Percentiles rank a stretch among this genome's conserved stretches.
These are phyloP conservation scores for Arbacia lixula DNA, from an alignment of 53 echinoderm and acorn worm genomes.

Conservation along the genomic window DNA sequence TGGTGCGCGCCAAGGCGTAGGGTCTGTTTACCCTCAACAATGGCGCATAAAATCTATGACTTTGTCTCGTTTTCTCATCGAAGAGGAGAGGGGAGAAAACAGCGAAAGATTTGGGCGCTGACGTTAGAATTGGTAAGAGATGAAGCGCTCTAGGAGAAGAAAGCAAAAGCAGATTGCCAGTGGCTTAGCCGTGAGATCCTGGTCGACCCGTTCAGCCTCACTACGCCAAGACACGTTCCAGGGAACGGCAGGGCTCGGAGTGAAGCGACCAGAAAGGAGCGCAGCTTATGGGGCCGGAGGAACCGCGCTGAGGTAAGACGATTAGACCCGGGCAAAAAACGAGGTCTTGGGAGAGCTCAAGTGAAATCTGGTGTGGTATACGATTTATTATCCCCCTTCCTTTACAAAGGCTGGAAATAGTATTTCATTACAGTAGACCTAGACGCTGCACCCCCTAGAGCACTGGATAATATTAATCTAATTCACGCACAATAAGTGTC, in stretches of 20 bases:
- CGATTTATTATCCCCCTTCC: slow-evolving; percentile 24
- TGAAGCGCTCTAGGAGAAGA: slow-evolving; percentile 30
- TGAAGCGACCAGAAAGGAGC: slow-evolving; percentile 18
- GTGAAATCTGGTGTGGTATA: slow-evolving; percentile 49
- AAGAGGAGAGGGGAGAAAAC: background rate
- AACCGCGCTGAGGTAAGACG: slow-evolving; percentile 46
- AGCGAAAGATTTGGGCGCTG: slow-evolving; percentile 3
- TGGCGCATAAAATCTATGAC: slow-evolving; percentile 28
- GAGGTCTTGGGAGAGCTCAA: slow-evolving; percentile 32
- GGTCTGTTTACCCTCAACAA: slow-evolving; percentile 61
- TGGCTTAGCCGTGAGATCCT: slow-evolving; percentile 42
- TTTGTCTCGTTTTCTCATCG: background rate
- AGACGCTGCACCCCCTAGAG: slow-evolving; percentile 38
- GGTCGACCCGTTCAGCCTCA: too few species aligned
- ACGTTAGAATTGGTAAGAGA: slow-evolving; percentile 2
- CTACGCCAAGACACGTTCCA: too few species aligned
- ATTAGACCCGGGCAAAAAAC: slow-evolving; percentile 17
- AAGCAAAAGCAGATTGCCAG: slow-evolving; percentile 22
- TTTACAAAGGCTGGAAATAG: slow-evolving; percentile 39
- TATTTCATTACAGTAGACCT: slow-evolving; percentile 51
- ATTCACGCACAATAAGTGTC: slow-evolving; percentile 52
- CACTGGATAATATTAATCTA: slow-evolving; percentile 49
- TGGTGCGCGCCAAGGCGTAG: slow-evolving; percentile 30
- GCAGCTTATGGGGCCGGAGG: slow-evolving; percentile 17
- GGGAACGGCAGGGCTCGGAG: slow-evolving; percentile 23